These are phyloP conservation scores for Xestia rhomboidea DNA, from an alignment of 2,888 invertebrate species.

Conservation along the genomic window DNA sequence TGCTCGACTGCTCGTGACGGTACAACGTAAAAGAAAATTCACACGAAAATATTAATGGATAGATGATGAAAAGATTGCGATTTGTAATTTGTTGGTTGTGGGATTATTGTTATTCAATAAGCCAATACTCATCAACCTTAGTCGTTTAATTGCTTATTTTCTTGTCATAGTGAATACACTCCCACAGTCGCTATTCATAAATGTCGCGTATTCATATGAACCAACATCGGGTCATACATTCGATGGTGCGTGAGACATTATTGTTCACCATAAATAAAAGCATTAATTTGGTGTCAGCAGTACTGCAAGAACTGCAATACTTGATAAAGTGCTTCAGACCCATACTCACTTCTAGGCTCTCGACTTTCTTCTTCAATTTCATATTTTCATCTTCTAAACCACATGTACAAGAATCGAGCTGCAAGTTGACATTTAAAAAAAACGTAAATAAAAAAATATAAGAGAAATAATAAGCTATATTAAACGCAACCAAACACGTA, in stretches of 20 bases:
- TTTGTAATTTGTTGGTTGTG: background rate
- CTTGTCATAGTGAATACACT: background rate
- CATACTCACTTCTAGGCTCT: slow-evolving; percentile 46
- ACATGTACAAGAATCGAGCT: slow-evolving; percentile 80
- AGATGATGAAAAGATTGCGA: background rate
- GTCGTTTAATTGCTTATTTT: slow-evolving; percentile 4
- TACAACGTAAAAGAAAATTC: background rate
- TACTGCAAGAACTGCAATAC: background rate
- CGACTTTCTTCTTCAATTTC: slow-evolving; percentile 67
- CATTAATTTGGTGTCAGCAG: background rate
- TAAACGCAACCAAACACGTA: background rate
- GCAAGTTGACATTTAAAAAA: slow-evolving; percentile 54
- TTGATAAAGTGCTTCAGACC: background rate
- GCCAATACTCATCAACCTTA: background rate
- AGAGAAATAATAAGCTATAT: background rate
- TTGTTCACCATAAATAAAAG: background rate
- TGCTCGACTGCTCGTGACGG: too few relatives aligned
- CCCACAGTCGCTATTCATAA: background rate
- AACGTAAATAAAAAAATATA: slow-evolving; percentile 18
- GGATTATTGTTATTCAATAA: background rate
- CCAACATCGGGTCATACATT: background rate
- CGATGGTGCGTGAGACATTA: background rate
- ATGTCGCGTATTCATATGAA: background rate
- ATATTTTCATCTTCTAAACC: slow-evolving; percentile 78
- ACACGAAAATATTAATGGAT: background rate